A percentile compares a stretch with the other conserved stretches of the same genome.
These are phyloP conservation scores for Trichacis sp. DNA, from an alignment of 2,888 invertebrate genomes.

Conservation along the genomic window DNA sequence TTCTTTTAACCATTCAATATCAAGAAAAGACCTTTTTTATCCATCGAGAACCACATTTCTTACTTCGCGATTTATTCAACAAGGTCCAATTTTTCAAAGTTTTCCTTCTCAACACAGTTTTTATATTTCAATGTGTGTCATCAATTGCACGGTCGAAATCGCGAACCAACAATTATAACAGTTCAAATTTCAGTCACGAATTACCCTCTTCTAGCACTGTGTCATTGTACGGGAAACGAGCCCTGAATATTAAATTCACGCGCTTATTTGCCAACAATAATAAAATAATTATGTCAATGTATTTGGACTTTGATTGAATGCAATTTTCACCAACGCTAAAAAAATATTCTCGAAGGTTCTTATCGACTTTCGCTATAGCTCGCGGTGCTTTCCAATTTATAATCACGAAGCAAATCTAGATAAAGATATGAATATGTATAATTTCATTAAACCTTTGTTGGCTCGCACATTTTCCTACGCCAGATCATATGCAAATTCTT, in stretches of 20 bases:
- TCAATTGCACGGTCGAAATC: not conserved
- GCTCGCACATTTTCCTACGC: not conserved
- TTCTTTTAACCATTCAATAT: too few relatives aligned
- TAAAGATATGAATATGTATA: not conserved
- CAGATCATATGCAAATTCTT: not conserved
- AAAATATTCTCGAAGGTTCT: too few relatives aligned
- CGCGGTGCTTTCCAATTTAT: too few relatives aligned
- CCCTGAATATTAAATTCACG: conserved; percentile 49
- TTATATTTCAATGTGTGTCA: too few relatives aligned
- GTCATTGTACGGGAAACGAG: conserved; percentile 53
- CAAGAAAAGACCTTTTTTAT: too few relatives aligned
- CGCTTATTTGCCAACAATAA: conserved; percentile 35
- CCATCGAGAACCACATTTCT: too few relatives aligned
- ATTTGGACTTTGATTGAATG: too few relatives aligned
- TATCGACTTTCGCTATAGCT: too few relatives aligned
- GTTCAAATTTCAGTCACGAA: conserved; percentile 58
- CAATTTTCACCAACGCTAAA: too few relatives aligned
- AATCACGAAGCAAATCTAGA: not conserved
- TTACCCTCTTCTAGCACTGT: conserved; percentile 56
- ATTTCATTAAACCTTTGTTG: not conserved
- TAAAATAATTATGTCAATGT: conserved; percentile 39
- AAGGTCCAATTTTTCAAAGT: too few relatives aligned
- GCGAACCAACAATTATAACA: conserved; percentile 27
- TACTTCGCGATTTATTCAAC: too few relatives aligned
- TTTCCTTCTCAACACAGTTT: too few relatives aligned